Evolutionary conservation across 2,113 vertebrate genomes (phyloP), one percentile per base, ranked within the genome.

Genomic region (Nibea coibor): DNA sequence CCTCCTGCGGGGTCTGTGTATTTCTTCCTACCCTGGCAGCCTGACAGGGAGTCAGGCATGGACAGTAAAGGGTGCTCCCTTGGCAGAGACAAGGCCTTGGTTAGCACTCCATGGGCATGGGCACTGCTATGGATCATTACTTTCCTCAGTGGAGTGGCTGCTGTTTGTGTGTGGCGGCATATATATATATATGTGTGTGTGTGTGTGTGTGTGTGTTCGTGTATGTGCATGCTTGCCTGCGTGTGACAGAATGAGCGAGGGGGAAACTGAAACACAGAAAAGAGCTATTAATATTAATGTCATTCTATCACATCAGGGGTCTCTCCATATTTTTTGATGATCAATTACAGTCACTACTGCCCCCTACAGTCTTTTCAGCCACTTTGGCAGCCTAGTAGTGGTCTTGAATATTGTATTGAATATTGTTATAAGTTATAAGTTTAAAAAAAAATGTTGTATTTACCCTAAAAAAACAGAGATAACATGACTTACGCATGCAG

Each of bases 111-210:
- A 76, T 83, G 88, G 83, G 91, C 88, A 91, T 91, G 93, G 94
- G 94, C 93, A 94, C 87, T 51, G 70, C 93, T 94, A 95, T 93
- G 93, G 95, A 95, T 96, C 94, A 93, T 96, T 91, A 92, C 88
- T 35, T 72, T 67, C 82, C 64, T 86, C 87, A 88, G 83, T 56
- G 71, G 79, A 81, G 73, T 59, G 85, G 67, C 81, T 81, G 73
- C 61, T 76, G 39, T 80, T 35, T 59, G 57, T 84, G 59, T 80
- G 83, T 59, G 50, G 65, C 14, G 20, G 59, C 75, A 81, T 45
- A 45, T 51, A 51, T 84, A 54, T n/a, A n/a, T n/a, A n/a, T n/a
- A n/a, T n/a, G n/a, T n/a, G n/a, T 80, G 82, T 54, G 45, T 53
- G 35, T 24, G 24, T 47, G 26, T 42, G 22, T 71, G 22, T 63